A percentile compares a stretch with the other conserved stretches of the same genome.
phyloP scores from a whole-genome alignment of 2,888 invertebrate species.

The Melinaea menophilus region DNA sequence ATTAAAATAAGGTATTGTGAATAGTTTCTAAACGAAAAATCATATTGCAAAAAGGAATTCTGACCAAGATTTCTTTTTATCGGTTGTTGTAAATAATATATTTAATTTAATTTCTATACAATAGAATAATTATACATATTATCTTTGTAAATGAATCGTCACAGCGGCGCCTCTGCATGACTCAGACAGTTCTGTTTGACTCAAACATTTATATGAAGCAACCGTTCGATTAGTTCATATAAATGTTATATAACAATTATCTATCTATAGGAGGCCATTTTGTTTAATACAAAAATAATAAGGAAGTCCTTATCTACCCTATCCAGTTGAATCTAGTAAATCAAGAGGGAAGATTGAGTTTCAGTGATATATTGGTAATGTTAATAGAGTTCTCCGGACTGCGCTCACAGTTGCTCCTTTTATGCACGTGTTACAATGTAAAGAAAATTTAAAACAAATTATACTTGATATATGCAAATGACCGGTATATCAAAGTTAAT shows the following conservation, averaged over 20 bases:
- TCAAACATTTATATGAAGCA: no score
- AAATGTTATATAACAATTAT: not conserved
- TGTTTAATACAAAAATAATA: no score
- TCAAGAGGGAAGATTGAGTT: constrained; percentile 28
- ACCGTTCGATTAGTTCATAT: not conserved
- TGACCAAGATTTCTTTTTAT: no score
- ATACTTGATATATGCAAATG: no score
- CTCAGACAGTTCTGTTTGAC: not conserved
- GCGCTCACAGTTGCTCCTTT: no score
- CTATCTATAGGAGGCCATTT: no score
- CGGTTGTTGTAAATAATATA: no score
- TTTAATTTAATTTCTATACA: not conserved
- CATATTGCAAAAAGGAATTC: no score
- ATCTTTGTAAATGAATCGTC: not conserved
- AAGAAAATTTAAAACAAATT: no score
- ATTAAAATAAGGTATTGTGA: no score
- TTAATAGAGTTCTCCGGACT: constrained; percentile 18
- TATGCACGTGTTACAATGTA: not conserved
- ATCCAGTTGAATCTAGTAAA: constrained; percentile 25
- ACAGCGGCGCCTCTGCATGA: constrained; percentile 6
- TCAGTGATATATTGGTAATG: constrained; percentile 16
- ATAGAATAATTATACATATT: not conserved
- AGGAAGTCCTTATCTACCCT: constrained; percentile 15
- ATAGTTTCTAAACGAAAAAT: no score
- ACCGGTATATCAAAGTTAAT: no score